Evolutionary conservation across 1,140 invertebrate species (phyloP).

Genomic region (Heliothis subflexa): DNA sequence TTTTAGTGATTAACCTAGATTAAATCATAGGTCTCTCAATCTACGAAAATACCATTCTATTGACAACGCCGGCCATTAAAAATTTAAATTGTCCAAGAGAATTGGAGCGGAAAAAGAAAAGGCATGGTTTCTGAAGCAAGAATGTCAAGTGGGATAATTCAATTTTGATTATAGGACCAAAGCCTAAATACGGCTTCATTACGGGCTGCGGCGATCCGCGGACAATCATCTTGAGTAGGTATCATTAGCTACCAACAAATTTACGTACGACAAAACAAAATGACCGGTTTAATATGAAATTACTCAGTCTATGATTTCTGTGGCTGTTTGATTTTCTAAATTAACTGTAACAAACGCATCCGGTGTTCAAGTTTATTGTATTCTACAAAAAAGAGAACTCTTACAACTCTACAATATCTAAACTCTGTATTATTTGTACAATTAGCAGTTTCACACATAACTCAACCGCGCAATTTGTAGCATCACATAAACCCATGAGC

Average conservation of each 20-base stretch:
- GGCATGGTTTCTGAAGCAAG: slow-evolving; percentile 71
- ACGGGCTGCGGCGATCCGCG: slow-evolving; percentile 77
- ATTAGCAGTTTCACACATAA: slow-evolving; percentile 31
- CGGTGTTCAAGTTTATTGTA: slow-evolving; percentile 2
- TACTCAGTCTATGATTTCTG: slow-evolving; percentile 72
- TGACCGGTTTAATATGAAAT: slow-evolving; percentile 77
- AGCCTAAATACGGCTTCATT: slow-evolving; percentile 83
- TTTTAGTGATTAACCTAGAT: slow-evolving; percentile 13
- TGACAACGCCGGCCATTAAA: slow-evolving; percentile 69
- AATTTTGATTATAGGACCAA: slow-evolving; percentile 86
- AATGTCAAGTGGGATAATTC: slow-evolving; percentile 85
- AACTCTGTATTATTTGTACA: not conserved
- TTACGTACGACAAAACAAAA: slow-evolving; percentile 78
- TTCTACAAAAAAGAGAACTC: not conserved
- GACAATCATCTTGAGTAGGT: slow-evolving; percentile 83
- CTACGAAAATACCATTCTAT: slow-evolving; percentile 65
- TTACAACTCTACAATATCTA: slow-evolving; percentile 1
- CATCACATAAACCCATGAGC: slow-evolving; percentile 24
- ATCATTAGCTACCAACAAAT: slow-evolving; percentile 80
- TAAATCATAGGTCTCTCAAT: slow-evolving; percentile 52
- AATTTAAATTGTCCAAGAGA: slow-evolving; percentile 78
- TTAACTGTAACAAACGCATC: slow-evolving; percentile 42
- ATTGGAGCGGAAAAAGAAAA: slow-evolving; percentile 84
- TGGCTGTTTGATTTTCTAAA: slow-evolving; percentile 56
- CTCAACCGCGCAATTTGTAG: not conserved